Conservation (phyloP, 2,888 invertebrate species). For the Lithophane ornitopus region DNA sequence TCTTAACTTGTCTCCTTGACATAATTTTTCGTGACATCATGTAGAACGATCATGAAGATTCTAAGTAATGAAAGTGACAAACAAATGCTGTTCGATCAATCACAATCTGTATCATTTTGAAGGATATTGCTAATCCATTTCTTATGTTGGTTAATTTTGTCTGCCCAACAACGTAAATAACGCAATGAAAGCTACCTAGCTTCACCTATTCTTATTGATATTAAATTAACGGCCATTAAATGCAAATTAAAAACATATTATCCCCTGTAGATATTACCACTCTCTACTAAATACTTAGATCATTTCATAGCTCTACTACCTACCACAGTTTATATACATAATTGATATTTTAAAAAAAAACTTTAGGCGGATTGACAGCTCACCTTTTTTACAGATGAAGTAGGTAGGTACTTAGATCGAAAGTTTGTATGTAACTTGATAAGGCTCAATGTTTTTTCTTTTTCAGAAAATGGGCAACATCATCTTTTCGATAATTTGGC, state of each 20-base stretch:
- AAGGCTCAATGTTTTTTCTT: background rate
- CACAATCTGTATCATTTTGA: too few relatives aligned
- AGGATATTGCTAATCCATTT: too few relatives aligned
- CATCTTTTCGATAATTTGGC: conserved; percentile 11
- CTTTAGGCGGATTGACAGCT: background rate
- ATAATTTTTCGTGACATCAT: conserved; percentile 48
- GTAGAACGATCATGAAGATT: conserved; percentile 26
- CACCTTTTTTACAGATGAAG: background rate
- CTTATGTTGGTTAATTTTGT: too few relatives aligned
- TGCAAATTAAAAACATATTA: background rate
- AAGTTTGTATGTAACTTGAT: background rate
- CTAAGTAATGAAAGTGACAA: too few relatives aligned
- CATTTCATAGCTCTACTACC: too few relatives aligned
- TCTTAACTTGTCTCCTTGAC: conserved; percentile 32
- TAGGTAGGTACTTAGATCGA: too few relatives aligned
- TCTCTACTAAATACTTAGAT: background rate
- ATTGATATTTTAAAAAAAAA: too few relatives aligned
- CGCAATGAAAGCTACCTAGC: too few relatives aligned
- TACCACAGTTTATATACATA: too few relatives aligned
- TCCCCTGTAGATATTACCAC: background rate
- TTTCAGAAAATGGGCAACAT: conserved; percentile 36
- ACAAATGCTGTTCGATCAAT: too few relatives aligned
- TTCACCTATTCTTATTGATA: background rate
- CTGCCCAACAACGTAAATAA: too few relatives aligned
- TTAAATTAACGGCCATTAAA: background rate